phyloP scores from a whole-genome alignment of 2,113 vertebrate species.

The Amazona vittata region DNA sequence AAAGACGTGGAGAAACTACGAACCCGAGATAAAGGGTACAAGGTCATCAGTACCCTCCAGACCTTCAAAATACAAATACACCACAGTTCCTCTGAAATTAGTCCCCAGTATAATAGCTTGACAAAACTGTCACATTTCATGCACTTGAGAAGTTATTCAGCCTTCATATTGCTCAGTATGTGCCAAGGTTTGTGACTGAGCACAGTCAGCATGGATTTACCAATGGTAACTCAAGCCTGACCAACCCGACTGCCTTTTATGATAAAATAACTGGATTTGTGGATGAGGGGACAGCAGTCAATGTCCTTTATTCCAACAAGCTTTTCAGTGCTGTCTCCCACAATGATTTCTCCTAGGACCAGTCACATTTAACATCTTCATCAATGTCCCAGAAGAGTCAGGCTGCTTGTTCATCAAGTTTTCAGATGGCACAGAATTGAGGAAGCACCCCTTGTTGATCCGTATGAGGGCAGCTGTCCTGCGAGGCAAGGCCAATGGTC shows the following conservation, averaged over 20 bases:
- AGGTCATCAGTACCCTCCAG: neutral
- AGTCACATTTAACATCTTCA: neutral
- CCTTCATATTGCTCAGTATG: neutral
- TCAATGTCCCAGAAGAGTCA: neutral
- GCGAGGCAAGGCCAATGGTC: neutral
- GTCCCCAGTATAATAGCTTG: neutral
- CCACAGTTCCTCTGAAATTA: conserved; percentile 4
- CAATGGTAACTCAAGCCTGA: neutral
- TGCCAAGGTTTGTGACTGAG: neutral
- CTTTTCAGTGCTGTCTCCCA: neutral
- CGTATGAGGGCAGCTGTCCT: neutral
- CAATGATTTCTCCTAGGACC: neutral
- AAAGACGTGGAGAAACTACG: neutral
- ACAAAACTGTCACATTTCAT: neutral
- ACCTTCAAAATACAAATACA: neutral
- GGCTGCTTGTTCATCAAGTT: neutral
- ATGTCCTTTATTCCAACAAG: neutral
- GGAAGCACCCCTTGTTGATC: neutral
- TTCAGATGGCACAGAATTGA: neutral
- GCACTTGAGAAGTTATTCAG: neutral
- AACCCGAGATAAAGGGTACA: neutral
- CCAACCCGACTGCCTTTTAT: neutral
- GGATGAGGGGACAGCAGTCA: neutral
- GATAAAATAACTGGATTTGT: neutral
- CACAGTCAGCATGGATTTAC: neutral